phyloP scores from a whole-genome alignment of 2,888 invertebrate species.

The Drosophila neotestacea region DNA sequence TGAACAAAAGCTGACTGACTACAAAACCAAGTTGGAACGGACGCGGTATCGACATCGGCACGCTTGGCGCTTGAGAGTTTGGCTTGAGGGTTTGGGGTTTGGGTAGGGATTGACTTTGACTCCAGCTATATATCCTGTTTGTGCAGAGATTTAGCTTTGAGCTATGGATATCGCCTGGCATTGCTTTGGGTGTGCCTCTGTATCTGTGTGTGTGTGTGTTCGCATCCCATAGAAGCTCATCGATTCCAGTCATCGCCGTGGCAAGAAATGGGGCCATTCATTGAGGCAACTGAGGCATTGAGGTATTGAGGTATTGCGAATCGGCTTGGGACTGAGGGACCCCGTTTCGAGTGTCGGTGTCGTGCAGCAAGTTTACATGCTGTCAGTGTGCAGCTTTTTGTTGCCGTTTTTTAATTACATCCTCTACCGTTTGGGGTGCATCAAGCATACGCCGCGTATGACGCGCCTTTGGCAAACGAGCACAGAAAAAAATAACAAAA shows the following conservation, averaged over 20 bases:
- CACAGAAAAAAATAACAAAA: conserved; percentile 11
- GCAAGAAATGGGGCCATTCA: conserved; percentile 23
- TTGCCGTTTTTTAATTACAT: conserved; percentile 78
- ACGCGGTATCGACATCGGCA: conserved; percentile 64
- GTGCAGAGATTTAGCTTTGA: conserved; percentile 82
- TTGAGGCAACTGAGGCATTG: conserved; percentile 22
- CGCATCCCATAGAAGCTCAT: conserved; percentile 61
- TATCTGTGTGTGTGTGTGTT: conserved; percentile 5
- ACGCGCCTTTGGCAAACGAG: conserved; percentile 57
- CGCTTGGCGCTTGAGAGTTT: conserved; percentile 50
- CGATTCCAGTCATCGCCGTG: conserved; percentile 54
- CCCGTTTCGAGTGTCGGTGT: conserved; percentile 53
- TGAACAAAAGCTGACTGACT: conserved; percentile 73
- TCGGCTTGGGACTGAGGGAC: conserved; percentile 22
- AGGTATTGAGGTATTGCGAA: conserved; percentile 37
- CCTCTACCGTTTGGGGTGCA: conserved; percentile 52
- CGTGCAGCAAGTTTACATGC: conserved; percentile 74
- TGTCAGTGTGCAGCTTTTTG: conserved; percentile 61
- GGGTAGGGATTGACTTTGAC: conserved; percentile 67
- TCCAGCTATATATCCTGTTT: conserved; percentile 71
- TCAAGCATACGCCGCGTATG: conserved; percentile 47
- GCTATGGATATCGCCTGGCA: conserved; percentile 77
- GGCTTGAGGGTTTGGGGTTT: conserved; percentile 29
- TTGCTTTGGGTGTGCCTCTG: conserved; percentile 37
- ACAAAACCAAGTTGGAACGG: conserved; percentile 73